Conservation (phyloP, 2,888 invertebrate genomes). For the Orthonychiurus folsomi region DNA sequence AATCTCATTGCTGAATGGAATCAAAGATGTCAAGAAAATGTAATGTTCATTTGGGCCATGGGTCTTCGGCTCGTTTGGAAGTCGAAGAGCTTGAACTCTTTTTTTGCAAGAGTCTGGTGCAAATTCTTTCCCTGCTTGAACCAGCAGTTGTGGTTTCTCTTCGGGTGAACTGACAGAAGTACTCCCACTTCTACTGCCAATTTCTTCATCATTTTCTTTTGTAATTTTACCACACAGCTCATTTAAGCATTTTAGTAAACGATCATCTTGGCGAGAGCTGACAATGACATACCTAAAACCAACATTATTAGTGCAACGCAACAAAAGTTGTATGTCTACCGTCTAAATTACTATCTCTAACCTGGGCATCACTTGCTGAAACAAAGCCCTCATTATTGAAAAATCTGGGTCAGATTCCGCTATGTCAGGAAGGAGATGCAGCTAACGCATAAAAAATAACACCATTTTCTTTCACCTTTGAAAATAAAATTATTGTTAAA, state of each 20-base stretch:
- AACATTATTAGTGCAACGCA: neutral
- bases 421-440: conserved; percentile 60
- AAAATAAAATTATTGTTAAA: conserved; percentile 15
- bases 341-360: too few species aligned
- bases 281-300: conserved; percentile 21
- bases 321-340: neutral
- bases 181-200: neutral
- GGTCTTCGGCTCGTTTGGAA: conserved; percentile 51
- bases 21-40: conserved; percentile 53
- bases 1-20: conserved; percentile 56
- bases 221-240: conserved; percentile 19
- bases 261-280: conserved; percentile 24
- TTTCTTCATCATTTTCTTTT: neutral
- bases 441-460: conserved; percentile 44
- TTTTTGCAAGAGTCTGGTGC: conserved; percentile 50
- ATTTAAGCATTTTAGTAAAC: conserved; percentile 16
- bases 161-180: neutral
- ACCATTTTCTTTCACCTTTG: too few species aligned
- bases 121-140: conserved; percentile 27
- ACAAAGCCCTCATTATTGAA: conserved; percentile 52
- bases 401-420: conserved; percentile 57
- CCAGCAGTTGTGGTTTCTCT: conserved; percentile 8
- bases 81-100: conserved; percentile 50
- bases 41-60: conserved; percentile 51
- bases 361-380: conserved; percentile 54